phyloP scores from a whole-genome alignment of 2,113 vertebrate genomes.

The Nerophis lumbriciformis region DNA sequence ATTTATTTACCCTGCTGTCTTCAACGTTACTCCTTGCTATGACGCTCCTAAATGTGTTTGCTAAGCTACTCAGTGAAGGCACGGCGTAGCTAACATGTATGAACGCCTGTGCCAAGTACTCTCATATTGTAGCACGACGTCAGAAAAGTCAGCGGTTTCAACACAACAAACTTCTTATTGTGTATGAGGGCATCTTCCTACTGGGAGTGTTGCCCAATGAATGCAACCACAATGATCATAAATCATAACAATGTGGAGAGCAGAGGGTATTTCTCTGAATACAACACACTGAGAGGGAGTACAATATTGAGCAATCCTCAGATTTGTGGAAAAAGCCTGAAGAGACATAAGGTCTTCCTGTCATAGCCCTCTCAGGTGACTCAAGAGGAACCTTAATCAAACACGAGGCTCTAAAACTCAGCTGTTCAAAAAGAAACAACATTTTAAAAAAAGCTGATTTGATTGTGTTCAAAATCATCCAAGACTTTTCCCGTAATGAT shows the following conservation, averaged over 20 bases:
- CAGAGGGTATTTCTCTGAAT: background rate
- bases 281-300: background rate
- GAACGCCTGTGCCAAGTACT: too few species aligned
- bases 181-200: too few species aligned
- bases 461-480: conserved; percentile 6
- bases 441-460: background rate
- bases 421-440: background rate
- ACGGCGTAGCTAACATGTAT: too few species aligned
- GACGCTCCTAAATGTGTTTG: too few species aligned
- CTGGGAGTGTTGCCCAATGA: background rate
- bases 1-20: too few species aligned
- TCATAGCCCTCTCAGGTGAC: conserved; percentile 50
- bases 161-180: too few species aligned
- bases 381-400: conserved; percentile 43
- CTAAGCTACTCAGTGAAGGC: too few species aligned
- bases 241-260: background rate
- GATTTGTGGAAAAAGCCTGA: conserved; percentile 25
- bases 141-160: too few species aligned
- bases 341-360: conserved; percentile 28
- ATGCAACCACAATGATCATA: background rate
- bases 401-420: background rate
- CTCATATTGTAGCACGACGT: too few species aligned
- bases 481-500: conserved; percentile 10
- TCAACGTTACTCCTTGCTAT: too few species aligned
- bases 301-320: background rate